Evolutionary conservation across 1,140 invertebrate genomes (phyloP).

Genomic region (Temnothorax nylanderi): DNA sequence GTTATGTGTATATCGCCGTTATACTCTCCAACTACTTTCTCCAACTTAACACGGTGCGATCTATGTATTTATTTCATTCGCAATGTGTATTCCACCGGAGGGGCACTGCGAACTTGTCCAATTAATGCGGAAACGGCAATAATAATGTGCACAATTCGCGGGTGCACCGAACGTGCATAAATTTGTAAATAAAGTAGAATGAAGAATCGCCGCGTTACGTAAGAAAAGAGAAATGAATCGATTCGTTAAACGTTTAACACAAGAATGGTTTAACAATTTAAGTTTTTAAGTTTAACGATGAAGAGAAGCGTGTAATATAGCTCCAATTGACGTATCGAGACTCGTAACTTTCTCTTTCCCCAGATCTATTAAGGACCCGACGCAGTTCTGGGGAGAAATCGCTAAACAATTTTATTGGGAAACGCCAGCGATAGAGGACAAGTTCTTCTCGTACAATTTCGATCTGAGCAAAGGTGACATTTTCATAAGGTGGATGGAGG

Average conservation of each 20-base stretch:
- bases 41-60: too few species aligned
- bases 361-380: constrained; percentile 93
- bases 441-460: constrained; percentile 97
- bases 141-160: constrained; percentile 8
- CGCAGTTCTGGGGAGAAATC: constrained; percentile 95
- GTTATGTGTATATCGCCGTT: too few species aligned
- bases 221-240: not conserved
- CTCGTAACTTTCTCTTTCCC: constrained; percentile 29
- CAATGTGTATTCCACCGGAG: not conserved
- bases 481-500: constrained; percentile 97
- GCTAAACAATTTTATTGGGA: constrained; percentile 97
- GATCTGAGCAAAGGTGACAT: constrained; percentile 95
- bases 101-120: not conserved
- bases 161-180: constrained; percentile 23
- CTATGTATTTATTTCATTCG: not conserved
- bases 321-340: not conserved
- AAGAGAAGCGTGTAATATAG: too few species aligned
- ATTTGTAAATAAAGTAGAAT: constrained; percentile 40
- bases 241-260: not conserved
- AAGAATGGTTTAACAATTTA: too few species aligned
- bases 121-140: constrained; percentile 10
- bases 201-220: not conserved
- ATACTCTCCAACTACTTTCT: too few species aligned
- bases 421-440: constrained; percentile 89
- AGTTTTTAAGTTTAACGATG: too few species aligned